Evolutionary conservation across 2,113 vertebrate species (phyloP).

Genomic region (Sander lucioperca): DNA sequence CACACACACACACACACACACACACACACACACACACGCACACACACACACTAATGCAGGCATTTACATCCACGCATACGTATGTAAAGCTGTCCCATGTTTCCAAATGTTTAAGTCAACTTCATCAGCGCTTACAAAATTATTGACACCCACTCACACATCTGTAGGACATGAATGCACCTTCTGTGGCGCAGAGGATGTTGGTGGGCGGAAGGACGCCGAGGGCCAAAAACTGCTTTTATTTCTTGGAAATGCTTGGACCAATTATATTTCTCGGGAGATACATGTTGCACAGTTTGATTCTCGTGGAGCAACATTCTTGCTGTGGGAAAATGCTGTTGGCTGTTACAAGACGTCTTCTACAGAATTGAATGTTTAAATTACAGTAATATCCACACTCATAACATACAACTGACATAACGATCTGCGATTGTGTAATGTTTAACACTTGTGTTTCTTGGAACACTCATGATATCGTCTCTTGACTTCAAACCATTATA

Average conservation of each 20-base stretch:
- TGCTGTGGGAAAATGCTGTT: neutral
- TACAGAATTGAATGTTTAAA: too few species aligned
- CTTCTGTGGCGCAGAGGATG: constrained; percentile 37
- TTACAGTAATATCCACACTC: too few species aligned
- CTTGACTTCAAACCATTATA: too few species aligned
- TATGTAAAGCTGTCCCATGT: neutral
- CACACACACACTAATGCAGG: neutral
- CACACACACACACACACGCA: neutral
- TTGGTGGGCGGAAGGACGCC: constrained; percentile 25
- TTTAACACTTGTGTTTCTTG: neutral
- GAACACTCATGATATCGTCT: too few species aligned
- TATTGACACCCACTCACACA: constrained; percentile 6
- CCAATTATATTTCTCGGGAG: neutral
- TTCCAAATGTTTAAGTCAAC: neutral
- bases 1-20: neutral
- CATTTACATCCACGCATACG: neutral
- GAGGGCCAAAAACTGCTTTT: neutral
- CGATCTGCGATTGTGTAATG: neutral
- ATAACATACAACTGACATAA: too few species aligned
- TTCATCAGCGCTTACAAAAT: neutral
- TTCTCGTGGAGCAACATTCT: too few species aligned
- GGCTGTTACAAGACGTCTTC: neutral
- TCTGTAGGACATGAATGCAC: constrained; percentile 30
- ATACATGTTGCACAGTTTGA: neutral
- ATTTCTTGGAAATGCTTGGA: neutral